phyloP scores from a whole-genome alignment of 2,113 vertebrate genomes.

The Gymnorhina tibicen region DNA sequence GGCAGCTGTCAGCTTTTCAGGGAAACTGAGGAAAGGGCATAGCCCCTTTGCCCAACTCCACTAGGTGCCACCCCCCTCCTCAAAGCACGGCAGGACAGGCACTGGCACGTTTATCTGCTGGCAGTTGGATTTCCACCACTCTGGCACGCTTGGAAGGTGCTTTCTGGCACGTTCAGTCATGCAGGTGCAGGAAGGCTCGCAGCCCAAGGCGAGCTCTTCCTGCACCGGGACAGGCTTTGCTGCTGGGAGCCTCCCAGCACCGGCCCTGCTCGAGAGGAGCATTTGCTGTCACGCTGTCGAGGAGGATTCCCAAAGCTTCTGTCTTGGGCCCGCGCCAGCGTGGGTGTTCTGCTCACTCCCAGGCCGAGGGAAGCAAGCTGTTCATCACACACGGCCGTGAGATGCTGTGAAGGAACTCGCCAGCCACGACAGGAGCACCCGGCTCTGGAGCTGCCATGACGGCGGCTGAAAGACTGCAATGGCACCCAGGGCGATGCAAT shows the following conservation, averaged over 20 bases:
- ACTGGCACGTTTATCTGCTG: not conserved
- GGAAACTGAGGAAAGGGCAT: not conserved
- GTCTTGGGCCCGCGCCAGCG: not conserved
- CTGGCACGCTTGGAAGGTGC: not conserved
- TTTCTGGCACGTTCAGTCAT: not conserved
- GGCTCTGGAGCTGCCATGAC: rapidly evolving
- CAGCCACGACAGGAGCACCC: not conserved
- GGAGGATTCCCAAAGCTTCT: slow-evolving; percentile 37
- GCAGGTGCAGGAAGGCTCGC: not conserved
- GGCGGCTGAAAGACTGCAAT: rapidly evolving
- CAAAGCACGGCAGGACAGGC: rapidly evolving
- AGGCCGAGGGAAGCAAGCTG: not conserved
- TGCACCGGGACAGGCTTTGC: rapidly evolving
- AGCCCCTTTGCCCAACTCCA: not conserved
- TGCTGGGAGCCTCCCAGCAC: not conserved
- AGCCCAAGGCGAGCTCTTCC: not conserved
- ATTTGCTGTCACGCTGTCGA: not conserved
- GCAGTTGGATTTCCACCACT: not conserved
- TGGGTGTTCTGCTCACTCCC: not conserved
- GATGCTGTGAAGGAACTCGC: not conserved
- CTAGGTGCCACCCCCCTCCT: not conserved
- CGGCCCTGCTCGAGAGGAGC: not conserved
- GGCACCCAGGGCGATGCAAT: not conserved
- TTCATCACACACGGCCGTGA: not conserved
- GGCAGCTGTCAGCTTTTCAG: not conserved